Conservation (phyloP, 2,888 invertebrate genomes). For the Marronus borbonicus region DNA sequence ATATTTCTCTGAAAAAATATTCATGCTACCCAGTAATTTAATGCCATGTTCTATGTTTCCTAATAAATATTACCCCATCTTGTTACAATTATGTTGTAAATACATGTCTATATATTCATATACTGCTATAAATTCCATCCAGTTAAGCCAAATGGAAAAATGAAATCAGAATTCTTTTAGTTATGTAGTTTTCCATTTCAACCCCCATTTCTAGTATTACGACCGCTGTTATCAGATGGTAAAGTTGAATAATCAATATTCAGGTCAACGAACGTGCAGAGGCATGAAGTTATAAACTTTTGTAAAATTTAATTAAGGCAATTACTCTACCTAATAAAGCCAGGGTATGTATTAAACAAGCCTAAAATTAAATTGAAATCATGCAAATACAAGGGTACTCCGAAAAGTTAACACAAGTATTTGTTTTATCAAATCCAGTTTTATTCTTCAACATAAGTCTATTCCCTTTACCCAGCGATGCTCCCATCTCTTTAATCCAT, state of each 20-base stretch:
- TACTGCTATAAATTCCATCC: too few relatives aligned
- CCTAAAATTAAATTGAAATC: slow-evolving; percentile 1
- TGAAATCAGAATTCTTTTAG: slow-evolving; percentile 14
- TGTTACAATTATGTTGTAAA: too few relatives aligned
- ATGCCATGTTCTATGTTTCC: too few relatives aligned
- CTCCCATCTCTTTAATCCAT: too few relatives aligned
- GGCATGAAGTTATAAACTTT: slow-evolving; percentile 16
- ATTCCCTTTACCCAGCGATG: too few relatives aligned
- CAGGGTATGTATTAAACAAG: not conserved
- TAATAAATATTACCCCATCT: too few relatives aligned
- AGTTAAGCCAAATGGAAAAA: not conserved
- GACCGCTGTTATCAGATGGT: slow-evolving; percentile 19
- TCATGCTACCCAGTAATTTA: too few relatives aligned
- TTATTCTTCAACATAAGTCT: too few relatives aligned
- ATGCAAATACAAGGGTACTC: not conserved
- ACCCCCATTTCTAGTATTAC: not conserved
- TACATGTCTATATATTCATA: too few relatives aligned
- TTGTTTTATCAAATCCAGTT: too few relatives aligned
- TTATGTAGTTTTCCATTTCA: not conserved
- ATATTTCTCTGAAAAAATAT: too few relatives aligned
- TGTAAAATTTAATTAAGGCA: slow-evolving; percentile 9
- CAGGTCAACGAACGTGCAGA: slow-evolving; percentile 37
- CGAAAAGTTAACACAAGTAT: too few relatives aligned
- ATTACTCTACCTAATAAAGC: not conserved
- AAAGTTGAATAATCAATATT: slow-evolving; percentile 31